Evolutionary conservation across 2,888 invertebrate genomes (phyloP).

Genomic region (Seira musarum): DNA sequence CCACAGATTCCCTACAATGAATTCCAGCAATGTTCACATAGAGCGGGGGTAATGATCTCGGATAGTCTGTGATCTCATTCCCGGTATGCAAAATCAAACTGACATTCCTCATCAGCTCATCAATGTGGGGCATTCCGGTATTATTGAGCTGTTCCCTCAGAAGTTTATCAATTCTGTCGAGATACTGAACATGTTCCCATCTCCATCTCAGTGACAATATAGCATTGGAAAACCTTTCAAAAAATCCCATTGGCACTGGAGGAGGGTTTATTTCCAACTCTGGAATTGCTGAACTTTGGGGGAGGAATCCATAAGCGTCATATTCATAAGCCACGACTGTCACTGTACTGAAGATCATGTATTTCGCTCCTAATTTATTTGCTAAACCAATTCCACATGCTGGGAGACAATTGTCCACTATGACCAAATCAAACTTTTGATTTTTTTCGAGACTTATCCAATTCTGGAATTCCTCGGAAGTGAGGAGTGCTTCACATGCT

Average conservation of each 20-base stretch:
- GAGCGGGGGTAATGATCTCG: slow-evolving; percentile 23
- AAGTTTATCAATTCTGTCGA: neutral
- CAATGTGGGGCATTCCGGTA: slow-evolving; percentile 27
- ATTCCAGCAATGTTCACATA: slow-evolving; percentile 35
- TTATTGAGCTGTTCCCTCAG: slow-evolving; percentile 5
- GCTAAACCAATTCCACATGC: slow-evolving; percentile 62
- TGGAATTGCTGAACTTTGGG: slow-evolving; percentile 52
- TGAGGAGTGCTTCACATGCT: slow-evolving; percentile 30
- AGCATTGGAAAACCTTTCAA: slow-evolving; percentile 23
- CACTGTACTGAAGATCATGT: slow-evolving; percentile 50
- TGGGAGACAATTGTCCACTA: slow-evolving; percentile 55
- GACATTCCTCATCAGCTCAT: slow-evolving; percentile 21
- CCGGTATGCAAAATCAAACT: slow-evolving; percentile 24
- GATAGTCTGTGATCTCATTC: slow-evolving; percentile 21
- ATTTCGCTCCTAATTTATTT: slow-evolving; percentile 50
- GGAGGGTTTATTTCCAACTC: slow-evolving; percentile 26
- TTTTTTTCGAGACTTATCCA: slow-evolving; percentile 24
- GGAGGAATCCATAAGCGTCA: slow-evolving; percentile 45
- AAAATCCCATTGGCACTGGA: slow-evolving; percentile 30
- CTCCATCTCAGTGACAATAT: slow-evolving; percentile 19
- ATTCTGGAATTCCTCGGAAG: slow-evolving; percentile 23
- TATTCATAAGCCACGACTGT: slow-evolving; percentile 33
- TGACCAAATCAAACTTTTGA: slow-evolving; percentile 48
- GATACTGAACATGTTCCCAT: slow-evolving; percentile 12
- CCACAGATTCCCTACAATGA: neutral